Percentiles rank a stretch among this genome's conserved stretches.
phyloP scores from a whole-genome alignment of 2,113 vertebrate genomes.

The Emydocephalus ijimae region DNA sequence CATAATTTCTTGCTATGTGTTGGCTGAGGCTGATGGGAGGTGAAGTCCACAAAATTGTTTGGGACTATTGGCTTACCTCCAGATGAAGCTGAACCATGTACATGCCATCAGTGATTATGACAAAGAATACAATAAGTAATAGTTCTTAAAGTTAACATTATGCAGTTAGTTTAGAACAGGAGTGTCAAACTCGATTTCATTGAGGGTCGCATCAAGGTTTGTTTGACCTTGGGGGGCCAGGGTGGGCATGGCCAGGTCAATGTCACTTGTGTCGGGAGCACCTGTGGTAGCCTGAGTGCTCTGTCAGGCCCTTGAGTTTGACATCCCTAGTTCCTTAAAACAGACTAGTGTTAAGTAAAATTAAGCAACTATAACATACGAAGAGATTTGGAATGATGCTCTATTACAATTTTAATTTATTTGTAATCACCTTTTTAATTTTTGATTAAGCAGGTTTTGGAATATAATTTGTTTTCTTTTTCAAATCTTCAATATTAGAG shows the following conservation, averaged over 20 bases:
- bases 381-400: neutral
- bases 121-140: conserved; percentile 34
- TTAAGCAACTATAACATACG: neutral
- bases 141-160: conserved; percentile 39
- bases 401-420: neutral
- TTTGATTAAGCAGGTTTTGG: neutral
- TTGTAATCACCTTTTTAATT: neutral
- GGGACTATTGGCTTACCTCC: neutral
- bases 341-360: conserved; percentile 46
- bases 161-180: too few relatives aligned
- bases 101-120: conserved; percentile 32
- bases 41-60: neutral
- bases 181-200: too few relatives aligned
- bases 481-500: neutral
- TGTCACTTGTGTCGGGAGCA: too few relatives aligned
- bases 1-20: neutral
- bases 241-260: too few relatives aligned
- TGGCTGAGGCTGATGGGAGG: neutral
- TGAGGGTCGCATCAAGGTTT: too few relatives aligned
- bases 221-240: too few relatives aligned
- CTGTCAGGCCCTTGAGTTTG: too few relatives aligned
- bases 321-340: neutral
- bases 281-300: too few relatives aligned
- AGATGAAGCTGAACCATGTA: neutral
- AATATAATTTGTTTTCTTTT: neutral